Percentiles rank a stretch among this genome's conserved stretches.
These are phyloP conservation scores for Poecile montanus DNA, from an alignment of 2,797 vertebrate species.

Conservation along the genomic window DNA sequence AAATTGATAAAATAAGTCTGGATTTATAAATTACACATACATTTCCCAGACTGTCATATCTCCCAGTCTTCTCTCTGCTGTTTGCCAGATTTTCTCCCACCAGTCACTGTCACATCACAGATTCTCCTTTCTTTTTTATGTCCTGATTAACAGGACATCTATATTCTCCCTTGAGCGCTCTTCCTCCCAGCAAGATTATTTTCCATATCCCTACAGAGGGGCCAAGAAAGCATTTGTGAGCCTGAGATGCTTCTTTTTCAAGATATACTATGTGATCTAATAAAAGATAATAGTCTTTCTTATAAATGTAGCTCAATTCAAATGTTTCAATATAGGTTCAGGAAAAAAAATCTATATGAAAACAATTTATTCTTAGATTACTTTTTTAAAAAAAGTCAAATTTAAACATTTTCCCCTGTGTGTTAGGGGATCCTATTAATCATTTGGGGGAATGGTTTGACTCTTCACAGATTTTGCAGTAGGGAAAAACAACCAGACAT, in stretches of 20 bases:
- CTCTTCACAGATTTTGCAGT: background rate
- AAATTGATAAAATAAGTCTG: constrained; percentile 53
- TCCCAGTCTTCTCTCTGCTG: constrained; percentile 25
- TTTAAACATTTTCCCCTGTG: background rate
- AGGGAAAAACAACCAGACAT: background rate
- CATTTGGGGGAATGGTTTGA: background rate
- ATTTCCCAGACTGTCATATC: constrained; percentile 23
- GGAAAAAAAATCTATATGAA: background rate
- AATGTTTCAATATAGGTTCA: background rate
- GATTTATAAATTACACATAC: constrained; percentile 64
- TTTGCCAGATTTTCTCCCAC: constrained; percentile 56
- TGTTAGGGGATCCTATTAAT: background rate
- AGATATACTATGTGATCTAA: constrained; percentile 8
- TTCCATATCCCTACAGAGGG: constrained; percentile 26
- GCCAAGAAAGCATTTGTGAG: constrained; percentile 25
- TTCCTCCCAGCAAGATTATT: constrained; percentile 51
- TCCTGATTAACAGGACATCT: constrained; percentile 68
- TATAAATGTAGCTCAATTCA: background rate
- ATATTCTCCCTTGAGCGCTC: constrained; percentile 52
- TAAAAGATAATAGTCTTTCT: constrained; percentile 34
- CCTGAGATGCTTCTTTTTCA: constrained; percentile 4
- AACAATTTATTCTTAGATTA: background rate
- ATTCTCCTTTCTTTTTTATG: constrained; percentile 51
- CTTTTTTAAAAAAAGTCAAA: background rate
- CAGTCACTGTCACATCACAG: constrained; percentile 64